Conservation (phyloP, 2,113 vertebrate genomes). For the Campylorhamphus procurvoides region DNA sequence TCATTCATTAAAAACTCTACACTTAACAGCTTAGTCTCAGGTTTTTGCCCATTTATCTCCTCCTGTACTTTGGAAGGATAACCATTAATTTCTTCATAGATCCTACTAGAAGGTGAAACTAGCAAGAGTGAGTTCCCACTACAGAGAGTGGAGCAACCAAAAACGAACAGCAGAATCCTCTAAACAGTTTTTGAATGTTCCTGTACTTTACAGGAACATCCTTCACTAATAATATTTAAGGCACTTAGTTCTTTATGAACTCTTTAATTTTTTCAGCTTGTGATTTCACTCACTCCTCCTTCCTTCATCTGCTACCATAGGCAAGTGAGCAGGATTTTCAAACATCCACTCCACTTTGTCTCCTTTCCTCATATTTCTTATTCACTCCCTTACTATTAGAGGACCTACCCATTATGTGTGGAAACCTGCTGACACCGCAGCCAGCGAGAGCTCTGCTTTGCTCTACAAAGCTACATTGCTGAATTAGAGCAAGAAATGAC, state of each 20-base stretch:
- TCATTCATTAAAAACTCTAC: not conserved
- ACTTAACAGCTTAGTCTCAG: not conserved
- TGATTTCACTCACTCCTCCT: not conserved
- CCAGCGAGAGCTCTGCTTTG: not conserved
- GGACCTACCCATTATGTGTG: not conserved
- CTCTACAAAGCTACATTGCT: not conserved
- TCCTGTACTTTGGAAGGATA: not conserved
- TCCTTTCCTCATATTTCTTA: not conserved
- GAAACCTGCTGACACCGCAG: not conserved
- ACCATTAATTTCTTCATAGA: not conserved
- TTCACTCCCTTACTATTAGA: not conserved
- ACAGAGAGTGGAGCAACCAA: not conserved
- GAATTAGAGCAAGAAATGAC: not conserved
- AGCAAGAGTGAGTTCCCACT: not conserved
- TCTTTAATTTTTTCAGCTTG: no score
- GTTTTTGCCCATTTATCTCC: not conserved
- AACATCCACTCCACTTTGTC: not conserved
- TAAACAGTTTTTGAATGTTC: not conserved
- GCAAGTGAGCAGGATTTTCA: not conserved
- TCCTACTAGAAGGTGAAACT: not conserved
- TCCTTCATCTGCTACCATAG: not conserved
- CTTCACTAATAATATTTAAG: not conserved
- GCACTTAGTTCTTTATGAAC: not conserved
- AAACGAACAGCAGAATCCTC: not conserved
- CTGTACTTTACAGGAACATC: not conserved